Conservation (phyloP, 2,888 invertebrate species). For the Tubulanus polymorphus region DNA sequence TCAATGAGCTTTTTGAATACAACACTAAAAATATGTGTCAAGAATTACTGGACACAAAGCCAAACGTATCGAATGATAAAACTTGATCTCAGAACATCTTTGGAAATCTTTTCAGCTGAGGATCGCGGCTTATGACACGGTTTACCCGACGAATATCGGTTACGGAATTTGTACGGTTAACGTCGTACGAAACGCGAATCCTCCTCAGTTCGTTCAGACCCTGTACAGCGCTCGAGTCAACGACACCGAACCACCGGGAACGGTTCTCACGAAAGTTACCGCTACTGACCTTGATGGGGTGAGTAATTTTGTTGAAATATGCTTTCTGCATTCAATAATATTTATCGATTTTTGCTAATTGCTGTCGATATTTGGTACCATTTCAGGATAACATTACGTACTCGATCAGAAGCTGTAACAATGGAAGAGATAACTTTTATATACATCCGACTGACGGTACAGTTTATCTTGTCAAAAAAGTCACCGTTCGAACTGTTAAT, state of each 20-base stretch:
- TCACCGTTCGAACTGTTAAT: not conserved
- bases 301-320: conserved; percentile 4
- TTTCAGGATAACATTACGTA: conserved; percentile 28
- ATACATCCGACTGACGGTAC: not conserved
- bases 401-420: conserved; percentile 18
- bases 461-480: not conserved
- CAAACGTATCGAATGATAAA: too few relatives aligned
- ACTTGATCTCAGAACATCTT: too few relatives aligned
- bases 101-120: conserved; percentile 24
- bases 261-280: conserved; percentile 26
- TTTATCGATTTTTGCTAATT: conserved; percentile 3
- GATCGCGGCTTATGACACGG: conserved; percentile 31
- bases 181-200: conserved; percentile 32
- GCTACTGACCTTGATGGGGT: conserved; percentile 20
- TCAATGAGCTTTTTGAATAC: too few relatives aligned
- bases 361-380: conserved; percentile 20
- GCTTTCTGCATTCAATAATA: not conserved
- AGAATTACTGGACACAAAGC: too few relatives aligned
- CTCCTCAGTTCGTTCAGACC: conserved; percentile 43
- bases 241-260: conserved; percentile 30
- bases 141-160: conserved; percentile 22
- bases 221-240: not conserved
- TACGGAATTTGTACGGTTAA: conserved; percentile 26
- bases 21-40: too few relatives aligned
- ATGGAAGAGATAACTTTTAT: conserved; percentile 8